A percentile compares a stretch with the other conserved stretches of the same genome.
phyloP scores from a whole-genome alignment of 2,113 vertebrate species.

The Bambusicola thoracicus region DNA sequence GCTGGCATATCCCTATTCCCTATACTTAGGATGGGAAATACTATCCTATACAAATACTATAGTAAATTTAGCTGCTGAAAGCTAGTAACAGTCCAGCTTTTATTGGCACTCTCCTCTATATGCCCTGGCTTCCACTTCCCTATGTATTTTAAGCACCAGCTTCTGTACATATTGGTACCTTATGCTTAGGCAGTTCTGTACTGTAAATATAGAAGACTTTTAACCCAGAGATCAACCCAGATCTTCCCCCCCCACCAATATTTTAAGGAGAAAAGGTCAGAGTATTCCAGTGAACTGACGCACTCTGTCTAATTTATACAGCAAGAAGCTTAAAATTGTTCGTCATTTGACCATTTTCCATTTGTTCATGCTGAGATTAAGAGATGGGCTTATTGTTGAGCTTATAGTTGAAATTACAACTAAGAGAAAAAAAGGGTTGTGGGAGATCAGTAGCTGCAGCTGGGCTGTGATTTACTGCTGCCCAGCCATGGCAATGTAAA shows the following conservation, averaged over 20 bases:
- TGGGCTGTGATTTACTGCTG: constrained; percentile 61
- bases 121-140: constrained; percentile 32
- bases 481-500: constrained; percentile 16
- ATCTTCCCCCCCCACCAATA: constrained; percentile 6
- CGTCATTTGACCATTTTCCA: constrained; percentile 78
- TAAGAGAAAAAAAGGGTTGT: constrained; percentile 57
- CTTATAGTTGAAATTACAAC: constrained; percentile 75
- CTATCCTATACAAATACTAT: background rate
- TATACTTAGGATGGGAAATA: background rate
- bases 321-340: constrained; percentile 72
- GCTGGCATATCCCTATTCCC: background rate
- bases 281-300: constrained; percentile 77
- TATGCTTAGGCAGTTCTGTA: constrained; percentile 45
- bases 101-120: background rate
- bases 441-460: constrained; percentile 56
- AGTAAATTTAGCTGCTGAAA: constrained; percentile 29
- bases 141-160: constrained; percentile 24
- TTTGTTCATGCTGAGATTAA: constrained; percentile 77
- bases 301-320: constrained; percentile 73
- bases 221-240: constrained; percentile 45
- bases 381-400: constrained; percentile 72
- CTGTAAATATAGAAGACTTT: constrained; percentile 63
- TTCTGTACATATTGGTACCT: constrained; percentile 46
- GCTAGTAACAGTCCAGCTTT: constrained; percentile 31
- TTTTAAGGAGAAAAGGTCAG: constrained; percentile 78